Conservation (phyloP, 2,797 vertebrate species). For the Bradypodion pumilum region DNA sequence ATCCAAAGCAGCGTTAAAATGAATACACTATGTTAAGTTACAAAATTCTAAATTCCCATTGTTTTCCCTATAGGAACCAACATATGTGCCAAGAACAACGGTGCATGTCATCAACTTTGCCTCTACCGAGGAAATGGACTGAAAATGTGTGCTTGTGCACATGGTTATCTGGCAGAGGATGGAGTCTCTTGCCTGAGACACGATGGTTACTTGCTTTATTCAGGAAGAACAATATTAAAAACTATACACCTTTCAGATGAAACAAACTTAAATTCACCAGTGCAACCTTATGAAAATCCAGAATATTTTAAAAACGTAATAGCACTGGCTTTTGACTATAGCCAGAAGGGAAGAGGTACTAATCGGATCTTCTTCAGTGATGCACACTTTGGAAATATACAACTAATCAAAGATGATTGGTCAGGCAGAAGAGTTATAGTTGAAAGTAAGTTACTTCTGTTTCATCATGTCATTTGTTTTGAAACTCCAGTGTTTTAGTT, state of each 20-base stretch:
- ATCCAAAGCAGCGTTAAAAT: neutral
- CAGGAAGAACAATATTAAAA: constrained; percentile 93
- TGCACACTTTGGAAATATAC: constrained; percentile 96
- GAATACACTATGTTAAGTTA: neutral
- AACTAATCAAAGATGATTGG: constrained; percentile 97
- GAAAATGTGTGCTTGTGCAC: constrained; percentile 91
- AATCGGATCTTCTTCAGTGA: constrained; percentile 98
- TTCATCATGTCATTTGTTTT: neutral
- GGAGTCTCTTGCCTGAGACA: constrained; percentile 90
- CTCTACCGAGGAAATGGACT: constrained; percentile 88
- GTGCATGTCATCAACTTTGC: constrained; percentile 95
- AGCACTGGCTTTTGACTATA: constrained; percentile 92
- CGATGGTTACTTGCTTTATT: constrained; percentile 95
- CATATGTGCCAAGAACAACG: constrained; percentile 89
- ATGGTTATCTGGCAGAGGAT: constrained; percentile 90
- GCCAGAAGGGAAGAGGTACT: constrained; percentile 81
- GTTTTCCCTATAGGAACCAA: constrained; percentile 85
- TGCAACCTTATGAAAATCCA: constrained; percentile 92
- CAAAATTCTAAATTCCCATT: neutral
- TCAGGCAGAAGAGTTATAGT: constrained; percentile 85
- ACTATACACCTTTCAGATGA: constrained; percentile 97
- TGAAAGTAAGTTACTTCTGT: constrained; percentile 87
- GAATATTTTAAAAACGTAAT: constrained; percentile 93
- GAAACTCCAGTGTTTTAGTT: neutral
- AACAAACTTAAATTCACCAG: constrained; percentile 93